These are phyloP conservation scores for Portevinia maculata DNA, from an alignment of 2,888 invertebrate species.

Conservation along the genomic window DNA sequence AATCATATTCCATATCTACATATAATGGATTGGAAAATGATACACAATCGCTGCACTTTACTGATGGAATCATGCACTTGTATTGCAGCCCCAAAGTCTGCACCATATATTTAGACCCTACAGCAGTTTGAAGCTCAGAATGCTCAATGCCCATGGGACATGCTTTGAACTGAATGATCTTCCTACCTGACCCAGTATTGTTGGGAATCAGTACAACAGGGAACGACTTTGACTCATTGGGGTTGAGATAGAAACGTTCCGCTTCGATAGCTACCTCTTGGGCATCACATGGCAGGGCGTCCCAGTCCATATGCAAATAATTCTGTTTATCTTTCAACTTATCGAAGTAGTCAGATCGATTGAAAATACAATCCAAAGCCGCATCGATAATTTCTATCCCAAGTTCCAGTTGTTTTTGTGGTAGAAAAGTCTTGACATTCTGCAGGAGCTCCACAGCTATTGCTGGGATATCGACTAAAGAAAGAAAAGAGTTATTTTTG, in stretches of 20 bases:
- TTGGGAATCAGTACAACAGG: slow-evolving; percentile 79
- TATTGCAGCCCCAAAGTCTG: slow-evolving; percentile 78
- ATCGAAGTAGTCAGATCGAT: slow-evolving; percentile 77
- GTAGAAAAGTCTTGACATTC: slow-evolving; percentile 75
- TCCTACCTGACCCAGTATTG: slow-evolving; percentile 76
- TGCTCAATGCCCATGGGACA: slow-evolving; percentile 75
- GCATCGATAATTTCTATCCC: slow-evolving; percentile 78
- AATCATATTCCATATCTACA: slow-evolving; percentile 77
- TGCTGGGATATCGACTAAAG: slow-evolving; percentile 31
- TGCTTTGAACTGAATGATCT: slow-evolving; percentile 77
- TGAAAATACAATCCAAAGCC: slow-evolving; percentile 76
- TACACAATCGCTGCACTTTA: slow-evolving; percentile 76
- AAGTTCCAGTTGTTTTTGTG: slow-evolving; percentile 78
- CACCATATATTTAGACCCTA: slow-evolving; percentile 76
- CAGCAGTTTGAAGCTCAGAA: slow-evolving; percentile 38
- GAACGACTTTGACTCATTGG: slow-evolving; percentile 78
- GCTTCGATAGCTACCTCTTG: slow-evolving; percentile 79
- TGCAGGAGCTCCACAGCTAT: slow-evolving; percentile 76
- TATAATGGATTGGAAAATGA: slow-evolving; percentile 76
- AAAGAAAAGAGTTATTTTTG: not conserved
- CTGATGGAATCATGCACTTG: slow-evolving; percentile 77
- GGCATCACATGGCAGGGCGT: slow-evolving; percentile 78
- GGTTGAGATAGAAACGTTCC: slow-evolving; percentile 79
- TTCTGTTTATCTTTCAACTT: slow-evolving; percentile 77
- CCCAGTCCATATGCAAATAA: slow-evolving; percentile 79